These are phyloP conservation scores for Tryphoninae sp. DNA, from an alignment of 2,888 invertebrate species.

Conservation along the genomic window DNA sequence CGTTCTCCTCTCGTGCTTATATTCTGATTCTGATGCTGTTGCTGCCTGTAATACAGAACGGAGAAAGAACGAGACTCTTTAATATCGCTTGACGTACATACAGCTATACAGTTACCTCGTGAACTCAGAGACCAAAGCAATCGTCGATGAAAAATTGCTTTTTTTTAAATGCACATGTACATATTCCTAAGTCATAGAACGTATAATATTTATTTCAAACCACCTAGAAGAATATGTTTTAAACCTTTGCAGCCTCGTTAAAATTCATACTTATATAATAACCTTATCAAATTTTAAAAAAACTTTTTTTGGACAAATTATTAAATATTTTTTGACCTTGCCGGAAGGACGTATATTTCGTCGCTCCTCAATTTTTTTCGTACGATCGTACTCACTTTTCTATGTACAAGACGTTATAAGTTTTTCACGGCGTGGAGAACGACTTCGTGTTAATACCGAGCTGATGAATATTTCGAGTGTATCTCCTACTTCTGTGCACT, in stretches of 20 bases:
- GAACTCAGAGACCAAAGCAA: constrained; percentile 22
- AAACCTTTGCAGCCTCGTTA: no score
- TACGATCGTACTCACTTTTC: background rate
- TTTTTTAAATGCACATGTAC: background rate
- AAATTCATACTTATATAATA: no score
- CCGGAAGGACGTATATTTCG: background rate
- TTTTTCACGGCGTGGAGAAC: background rate
- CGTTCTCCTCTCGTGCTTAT: constrained; percentile 43
- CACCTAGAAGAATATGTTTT: no score
- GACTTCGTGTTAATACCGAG: constrained; percentile 29
- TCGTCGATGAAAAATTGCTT: constrained; percentile 16
- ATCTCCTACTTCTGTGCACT: constrained; percentile 32
- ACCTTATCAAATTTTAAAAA: no score
- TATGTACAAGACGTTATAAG: constrained; percentile 50
- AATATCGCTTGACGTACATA: constrained; percentile 47
- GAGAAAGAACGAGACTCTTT: constrained; percentile 44
- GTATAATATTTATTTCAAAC: no score
- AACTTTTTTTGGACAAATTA: no score
- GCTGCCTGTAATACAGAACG: constrained; percentile 16
- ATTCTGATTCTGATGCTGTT: constrained; percentile 35
- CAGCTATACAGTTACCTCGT: background rate
- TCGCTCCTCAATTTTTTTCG: background rate
- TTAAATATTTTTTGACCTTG: background rate
- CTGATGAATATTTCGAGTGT: constrained; percentile 53
- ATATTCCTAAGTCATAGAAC: background rate